Base-by-base conservation (phyloP, 1,140 invertebrate genomes). In the Philopotamus ludificatus region DNA sequence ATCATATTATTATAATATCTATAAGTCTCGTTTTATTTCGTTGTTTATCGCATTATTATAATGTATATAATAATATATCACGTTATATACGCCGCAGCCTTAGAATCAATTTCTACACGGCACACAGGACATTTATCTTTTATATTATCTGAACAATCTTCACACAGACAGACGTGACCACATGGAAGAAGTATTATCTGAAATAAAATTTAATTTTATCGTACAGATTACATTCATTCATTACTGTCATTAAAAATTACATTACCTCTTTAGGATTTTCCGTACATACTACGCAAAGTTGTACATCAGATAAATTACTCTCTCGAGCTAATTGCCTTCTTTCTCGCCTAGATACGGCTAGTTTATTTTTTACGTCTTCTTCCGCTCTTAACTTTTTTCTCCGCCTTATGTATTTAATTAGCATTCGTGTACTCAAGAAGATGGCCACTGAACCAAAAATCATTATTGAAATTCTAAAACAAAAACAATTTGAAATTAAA, bases 161-260 rank as follows among this genome's bases (percentile, higher is more conserved):
- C 90, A 72, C 91, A 93, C 28, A 92, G 74, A 67, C 89, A 91
- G 0, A 93, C 89, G 74, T 93, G 91, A 0, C 91, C 91, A 75
- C 91, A 93, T 1, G 89, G 89, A 58, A 92, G 74, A 34, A 93
- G 72, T 71, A 93, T 91, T 16, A 92, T 86, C 86, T 89, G 72
- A 21, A 77, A 79, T 67, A 20, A 65, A 70, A 62, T 54, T 22
- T 23, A 57, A 10, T 62, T 59, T n/a, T n/a, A n/a, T n/a, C n/a
- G n/a, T n/a, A n/a, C n/a, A n/a, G n/a, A n/a, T n/a, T n/a, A n/a
- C n/a, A n/a, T n/a, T n/a, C n/a, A n/a, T n/a, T n/a, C n/a, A n/a
- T n/a, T n/a, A n/a, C n/a, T n/a, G n/a, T n/a, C n/a, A n/a, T n/a
- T n/a, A n/a, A n/a, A 15, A 51, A 60, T 20, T 39, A 45, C 28